These are phyloP conservation scores for Myotis daubentonii DNA, from an alignment of 2,797 vertebrate species.

Conservation along the genomic window DNA sequence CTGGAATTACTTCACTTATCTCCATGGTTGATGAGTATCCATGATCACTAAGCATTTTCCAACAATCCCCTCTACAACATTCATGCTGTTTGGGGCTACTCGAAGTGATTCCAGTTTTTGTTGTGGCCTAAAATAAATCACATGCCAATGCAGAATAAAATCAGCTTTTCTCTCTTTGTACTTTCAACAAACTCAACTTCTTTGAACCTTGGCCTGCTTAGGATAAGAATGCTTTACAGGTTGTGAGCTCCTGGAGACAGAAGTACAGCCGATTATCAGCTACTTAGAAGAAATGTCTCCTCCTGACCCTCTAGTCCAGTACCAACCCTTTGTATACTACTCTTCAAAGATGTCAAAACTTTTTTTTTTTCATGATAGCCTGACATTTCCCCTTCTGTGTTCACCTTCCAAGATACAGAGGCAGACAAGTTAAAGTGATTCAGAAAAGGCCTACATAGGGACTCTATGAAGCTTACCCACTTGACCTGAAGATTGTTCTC, in stretches of 20 bases:
- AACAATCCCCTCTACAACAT: not conserved
- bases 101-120: not conserved
- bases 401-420: not conserved
- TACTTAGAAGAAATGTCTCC: not conserved
- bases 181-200: constrained; percentile 9
- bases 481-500: not conserved
- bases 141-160: not conserved
- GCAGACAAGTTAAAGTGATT: not conserved
- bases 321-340: not conserved
- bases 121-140: constrained; percentile 1
- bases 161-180: not conserved
- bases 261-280: not conserved
- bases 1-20: not conserved
- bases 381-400: not conserved
- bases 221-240: not conserved
- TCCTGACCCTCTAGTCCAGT: not conserved
- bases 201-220: not conserved
- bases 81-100: not conserved
- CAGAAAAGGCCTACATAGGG: not conserved
- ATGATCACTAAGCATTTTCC: not conserved
- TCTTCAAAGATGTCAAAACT: not conserved
- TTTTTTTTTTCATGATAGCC: not conserved
- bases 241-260: not conserved
- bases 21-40: not conserved
- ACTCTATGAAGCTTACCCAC: not conserved